phyloP scores from a whole-genome alignment of 2,888 invertebrate genomes.

The Pycnomerus fuliginosus region DNA sequence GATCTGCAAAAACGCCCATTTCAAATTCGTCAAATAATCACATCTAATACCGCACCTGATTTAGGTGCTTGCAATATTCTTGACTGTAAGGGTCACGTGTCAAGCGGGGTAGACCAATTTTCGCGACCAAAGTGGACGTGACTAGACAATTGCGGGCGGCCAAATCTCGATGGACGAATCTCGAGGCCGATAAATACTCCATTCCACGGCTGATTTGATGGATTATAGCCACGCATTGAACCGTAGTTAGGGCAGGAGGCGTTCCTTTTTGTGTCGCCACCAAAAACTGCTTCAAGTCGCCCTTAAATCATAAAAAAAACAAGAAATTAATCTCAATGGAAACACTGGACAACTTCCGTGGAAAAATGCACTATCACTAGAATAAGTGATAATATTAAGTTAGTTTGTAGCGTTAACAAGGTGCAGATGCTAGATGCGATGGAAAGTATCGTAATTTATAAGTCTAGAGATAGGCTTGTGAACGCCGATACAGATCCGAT shows the following conservation, averaged over 20 bases:
- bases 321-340: background rate
- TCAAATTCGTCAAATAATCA: too few relatives aligned
- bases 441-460: too few relatives aligned
- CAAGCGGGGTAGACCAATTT: conserved; percentile 78
- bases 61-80: conserved; percentile 85
- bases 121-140: conserved; percentile 76
- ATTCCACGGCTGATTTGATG: conserved; percentile 80
- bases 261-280: conserved; percentile 62
- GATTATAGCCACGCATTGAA: conserved; percentile 67
- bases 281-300: conserved; percentile 88
- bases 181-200: conserved; percentile 72
- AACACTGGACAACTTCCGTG: too few relatives aligned
- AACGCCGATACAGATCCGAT: too few relatives aligned
- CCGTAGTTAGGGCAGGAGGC: conserved; percentile 64
- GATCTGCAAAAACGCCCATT: conserved; percentile 58
- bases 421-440: too few relatives aligned
- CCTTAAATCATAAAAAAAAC: conserved; percentile 57
- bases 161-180: conserved; percentile 87
- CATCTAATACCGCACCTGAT: too few relatives aligned
- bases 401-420: too few relatives aligned
- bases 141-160: conserved; percentile 91
- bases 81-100: conserved; percentile 84
- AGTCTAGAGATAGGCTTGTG: too few relatives aligned
- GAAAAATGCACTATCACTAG: too few relatives aligned
- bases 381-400: too few relatives aligned